Evolutionary conservation across 2,113 vertebrate genomes (phyloP).

Genomic region (Genyomyrus donnyi): DNA sequence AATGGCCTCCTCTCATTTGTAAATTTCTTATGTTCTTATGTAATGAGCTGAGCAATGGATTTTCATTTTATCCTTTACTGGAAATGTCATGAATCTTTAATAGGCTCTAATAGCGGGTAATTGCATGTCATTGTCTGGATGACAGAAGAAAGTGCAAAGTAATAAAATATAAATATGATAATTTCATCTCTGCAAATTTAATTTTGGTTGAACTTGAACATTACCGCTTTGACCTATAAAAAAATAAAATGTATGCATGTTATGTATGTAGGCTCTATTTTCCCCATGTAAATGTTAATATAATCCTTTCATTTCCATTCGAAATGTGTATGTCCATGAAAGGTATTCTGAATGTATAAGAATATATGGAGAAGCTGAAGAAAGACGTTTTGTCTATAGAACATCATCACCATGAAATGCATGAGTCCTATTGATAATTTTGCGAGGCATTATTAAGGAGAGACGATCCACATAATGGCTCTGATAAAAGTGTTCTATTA

Average conservation of each 20-base stretch:
- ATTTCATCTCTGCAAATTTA: not conserved
- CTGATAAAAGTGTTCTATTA: not conserved
- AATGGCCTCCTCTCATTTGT: too few species aligned
- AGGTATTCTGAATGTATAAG: not conserved
- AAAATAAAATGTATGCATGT: not conserved
- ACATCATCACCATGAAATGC: not conserved
- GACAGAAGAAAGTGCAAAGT: not conserved
- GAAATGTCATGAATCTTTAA: not conserved
- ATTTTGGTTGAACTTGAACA: not conserved
- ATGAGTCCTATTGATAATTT: not conserved
- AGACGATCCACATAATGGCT: not conserved
- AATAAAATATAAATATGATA: not conserved
- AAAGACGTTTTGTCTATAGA: not conserved
- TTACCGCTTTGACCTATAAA: not conserved
- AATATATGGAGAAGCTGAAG: not conserved
- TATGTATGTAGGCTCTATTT: not conserved
- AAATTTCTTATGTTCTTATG: too few species aligned
- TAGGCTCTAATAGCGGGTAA: not conserved
- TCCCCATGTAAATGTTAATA: not conserved
- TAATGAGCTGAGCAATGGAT: not conserved
- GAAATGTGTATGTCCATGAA: not conserved
- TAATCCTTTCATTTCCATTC: not conserved
- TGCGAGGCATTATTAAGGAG: not conserved
- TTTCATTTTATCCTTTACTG: not conserved
- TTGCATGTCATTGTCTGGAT: not conserved